Evolutionary conservation across 2,888 invertebrate species (phyloP).

Genomic region (Epistrophella euchroma): DNA sequence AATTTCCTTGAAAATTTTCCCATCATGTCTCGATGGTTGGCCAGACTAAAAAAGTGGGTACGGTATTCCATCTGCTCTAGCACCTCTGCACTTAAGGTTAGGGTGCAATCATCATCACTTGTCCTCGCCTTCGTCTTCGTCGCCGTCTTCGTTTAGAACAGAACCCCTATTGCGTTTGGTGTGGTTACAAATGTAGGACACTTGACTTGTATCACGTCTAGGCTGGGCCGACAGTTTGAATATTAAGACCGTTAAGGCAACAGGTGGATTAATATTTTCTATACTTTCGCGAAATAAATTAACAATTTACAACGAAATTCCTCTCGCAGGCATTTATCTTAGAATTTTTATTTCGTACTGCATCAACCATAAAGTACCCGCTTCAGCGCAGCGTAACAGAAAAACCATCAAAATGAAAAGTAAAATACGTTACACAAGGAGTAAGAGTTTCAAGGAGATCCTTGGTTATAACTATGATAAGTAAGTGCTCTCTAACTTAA

Average conservation of each 20-base stretch:
- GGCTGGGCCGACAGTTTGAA: slow-evolving; percentile 51
- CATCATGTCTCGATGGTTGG: slow-evolving; percentile 5
- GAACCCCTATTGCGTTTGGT: slow-evolving; percentile 43
- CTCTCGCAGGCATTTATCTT: slow-evolving; percentile 22
- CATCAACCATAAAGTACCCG: slow-evolving; percentile 38
- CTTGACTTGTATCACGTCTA: slow-evolving; percentile 39
- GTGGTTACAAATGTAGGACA: slow-evolving; percentile 48
- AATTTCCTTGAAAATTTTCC: slow-evolving; percentile 64
- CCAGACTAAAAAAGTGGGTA: slow-evolving; percentile 33
- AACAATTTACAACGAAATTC: slow-evolving; percentile 18
- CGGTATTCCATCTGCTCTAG: background rate
- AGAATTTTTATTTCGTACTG: slow-evolving; percentile 3
- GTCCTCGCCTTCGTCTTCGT: background rate
- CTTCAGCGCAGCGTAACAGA: slow-evolving; percentile 15
- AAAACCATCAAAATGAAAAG: slow-evolving; percentile 79
- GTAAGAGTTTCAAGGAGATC: slow-evolving; percentile 82
- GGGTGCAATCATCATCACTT: slow-evolving; percentile 67
- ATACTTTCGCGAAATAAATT: slow-evolving; percentile 19
- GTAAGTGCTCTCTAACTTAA: slow-evolving; percentile 77
- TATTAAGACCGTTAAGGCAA: slow-evolving; percentile 56
- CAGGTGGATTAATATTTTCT: slow-evolving; percentile 42
- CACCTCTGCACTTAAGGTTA: slow-evolving; percentile 42
- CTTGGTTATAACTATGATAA: slow-evolving; percentile 80
- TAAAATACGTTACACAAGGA: slow-evolving; percentile 81
- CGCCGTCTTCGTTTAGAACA: background rate